phyloP scores from a whole-genome alignment of 2,888 invertebrate species.

The Thumatha senex region DNA sequence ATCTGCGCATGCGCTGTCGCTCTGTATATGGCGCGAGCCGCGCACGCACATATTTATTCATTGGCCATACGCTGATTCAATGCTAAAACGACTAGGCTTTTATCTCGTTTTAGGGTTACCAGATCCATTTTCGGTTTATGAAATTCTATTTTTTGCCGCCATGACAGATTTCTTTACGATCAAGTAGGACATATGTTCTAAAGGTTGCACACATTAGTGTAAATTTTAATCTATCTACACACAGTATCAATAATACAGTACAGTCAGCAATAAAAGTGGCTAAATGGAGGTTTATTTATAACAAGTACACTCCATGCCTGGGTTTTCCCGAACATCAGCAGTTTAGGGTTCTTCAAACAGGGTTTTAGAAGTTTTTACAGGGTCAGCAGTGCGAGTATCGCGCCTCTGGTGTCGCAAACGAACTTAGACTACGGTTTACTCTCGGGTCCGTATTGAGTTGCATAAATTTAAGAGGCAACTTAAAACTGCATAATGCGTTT shows the following conservation, averaged over 20 bases:
- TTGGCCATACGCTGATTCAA: conserved; percentile 53
- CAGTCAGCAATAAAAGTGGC: too few species aligned
- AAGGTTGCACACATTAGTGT: conserved; percentile 15
- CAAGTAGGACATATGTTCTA: conserved; percentile 19
- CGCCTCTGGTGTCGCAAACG: too few species aligned
- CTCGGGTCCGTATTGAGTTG: too few species aligned
- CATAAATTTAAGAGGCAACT: too few species aligned
- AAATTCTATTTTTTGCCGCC: conserved; percentile 24
- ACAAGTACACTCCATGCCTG: too few species aligned
- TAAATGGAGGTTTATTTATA: too few species aligned
- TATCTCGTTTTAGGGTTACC: conserved; percentile 48
- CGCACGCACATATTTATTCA: conserved; percentile 68
- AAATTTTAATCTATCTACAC: conserved; percentile 23
- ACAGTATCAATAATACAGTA: conserved; percentile 17
- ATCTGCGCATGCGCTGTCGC: conserved; percentile 48
- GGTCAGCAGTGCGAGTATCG: too few species aligned
- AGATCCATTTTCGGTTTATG: conserved; percentile 38
- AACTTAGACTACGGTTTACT: too few species aligned
- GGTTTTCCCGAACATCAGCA: too few species aligned
- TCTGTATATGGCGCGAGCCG: conserved; percentile 63
- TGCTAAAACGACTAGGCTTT: conserved; percentile 48
- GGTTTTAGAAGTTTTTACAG: too few species aligned
- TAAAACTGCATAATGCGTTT: too few species aligned
- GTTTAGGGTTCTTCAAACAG: too few species aligned
- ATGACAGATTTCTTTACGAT: conserved; percentile 28